Conservation (phyloP, 2,113 vertebrate genomes). For the Microtus montanus region DNA sequence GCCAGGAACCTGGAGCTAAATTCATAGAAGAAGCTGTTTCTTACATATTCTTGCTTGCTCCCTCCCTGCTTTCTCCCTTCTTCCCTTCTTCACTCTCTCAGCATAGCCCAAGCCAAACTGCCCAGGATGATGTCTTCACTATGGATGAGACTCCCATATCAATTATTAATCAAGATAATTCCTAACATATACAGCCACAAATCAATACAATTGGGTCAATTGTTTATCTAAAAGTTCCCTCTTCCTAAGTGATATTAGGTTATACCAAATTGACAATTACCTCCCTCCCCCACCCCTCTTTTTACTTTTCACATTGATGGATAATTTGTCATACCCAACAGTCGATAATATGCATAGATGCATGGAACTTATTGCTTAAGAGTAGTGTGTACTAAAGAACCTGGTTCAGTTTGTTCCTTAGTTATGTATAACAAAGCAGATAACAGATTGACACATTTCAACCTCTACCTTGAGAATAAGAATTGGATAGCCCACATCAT, state of each 20-base stretch:
- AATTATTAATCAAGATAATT: neutral
- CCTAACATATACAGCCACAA: neutral
- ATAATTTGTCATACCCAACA: neutral
- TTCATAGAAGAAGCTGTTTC: neutral
- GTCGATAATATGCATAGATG: neutral
- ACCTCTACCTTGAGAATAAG: conserved; percentile 24
- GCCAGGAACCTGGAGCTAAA: neutral
- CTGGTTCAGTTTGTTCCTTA: neutral
- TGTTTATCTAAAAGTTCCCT: neutral
- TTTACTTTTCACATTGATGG: neutral
- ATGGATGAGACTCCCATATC: neutral
- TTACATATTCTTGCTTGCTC: neutral
- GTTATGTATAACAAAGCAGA: neutral
- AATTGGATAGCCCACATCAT: neutral
- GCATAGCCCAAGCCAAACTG: neutral
- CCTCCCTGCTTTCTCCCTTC: neutral
- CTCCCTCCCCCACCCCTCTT: neutral
- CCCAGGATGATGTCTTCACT: too few relatives aligned
- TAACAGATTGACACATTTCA: neutral
- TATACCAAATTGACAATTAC: neutral
- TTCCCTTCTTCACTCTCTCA: neutral
- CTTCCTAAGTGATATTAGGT: neutral
- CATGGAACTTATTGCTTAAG: neutral
- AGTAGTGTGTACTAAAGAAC: neutral
- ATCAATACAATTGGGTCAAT: neutral